phyloP scores from a whole-genome alignment of 2,113 vertebrate species.

The Steatornis caripensis region DNA sequence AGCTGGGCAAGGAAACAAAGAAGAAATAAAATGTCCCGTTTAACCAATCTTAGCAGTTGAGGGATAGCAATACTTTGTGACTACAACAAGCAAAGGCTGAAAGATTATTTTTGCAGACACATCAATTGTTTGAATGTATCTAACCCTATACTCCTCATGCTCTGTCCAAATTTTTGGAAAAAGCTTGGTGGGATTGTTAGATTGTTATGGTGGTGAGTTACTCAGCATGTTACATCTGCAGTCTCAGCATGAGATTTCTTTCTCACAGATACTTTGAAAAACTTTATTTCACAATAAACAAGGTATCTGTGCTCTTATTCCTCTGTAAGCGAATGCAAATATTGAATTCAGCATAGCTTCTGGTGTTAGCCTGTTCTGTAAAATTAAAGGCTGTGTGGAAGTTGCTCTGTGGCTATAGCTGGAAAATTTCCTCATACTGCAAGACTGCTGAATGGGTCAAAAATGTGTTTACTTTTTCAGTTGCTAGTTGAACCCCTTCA shows the following conservation, averaged over 20 bases:
- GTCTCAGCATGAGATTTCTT: not conserved
- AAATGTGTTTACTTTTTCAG: not conserved
- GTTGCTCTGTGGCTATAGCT: not conserved
- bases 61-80: not conserved
- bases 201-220: not conserved
- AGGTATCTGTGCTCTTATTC: not conserved
- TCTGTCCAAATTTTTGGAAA: not conserved
- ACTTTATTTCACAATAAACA: not conserved
- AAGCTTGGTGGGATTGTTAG: not conserved
- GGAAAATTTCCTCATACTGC: not conserved
- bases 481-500: not conserved
- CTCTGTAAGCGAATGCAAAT: not conserved
- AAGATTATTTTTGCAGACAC: not conserved
- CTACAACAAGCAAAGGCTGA: not conserved
- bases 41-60: not conserved
- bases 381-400: not conserved
- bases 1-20: not conserved
- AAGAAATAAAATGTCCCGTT: not conserved
- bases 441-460: not conserved
- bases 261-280: not conserved
- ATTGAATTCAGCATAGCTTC: not conserved
- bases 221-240: not conserved
- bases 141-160: not conserved
- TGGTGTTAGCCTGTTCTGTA: not conserved
- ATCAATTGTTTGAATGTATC: not conserved